These are phyloP conservation scores for Lacanobia wlatinum DNA, from an alignment of 2,888 invertebrate genomes.

Conservation along the genomic window DNA sequence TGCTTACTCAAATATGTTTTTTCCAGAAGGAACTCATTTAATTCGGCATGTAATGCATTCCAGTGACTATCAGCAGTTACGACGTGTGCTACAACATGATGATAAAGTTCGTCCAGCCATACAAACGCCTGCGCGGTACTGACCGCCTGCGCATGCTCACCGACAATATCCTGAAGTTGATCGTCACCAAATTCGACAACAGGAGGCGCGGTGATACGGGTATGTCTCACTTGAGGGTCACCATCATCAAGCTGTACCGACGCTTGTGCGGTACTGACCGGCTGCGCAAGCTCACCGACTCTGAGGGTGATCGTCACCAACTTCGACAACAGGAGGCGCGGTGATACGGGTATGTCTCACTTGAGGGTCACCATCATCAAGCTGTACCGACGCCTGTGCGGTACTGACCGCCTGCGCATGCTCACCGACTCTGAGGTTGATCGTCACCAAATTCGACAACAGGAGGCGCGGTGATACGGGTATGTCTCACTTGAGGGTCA, in stretches of 20 bases:
- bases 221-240: no score
- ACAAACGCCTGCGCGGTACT: background rate
- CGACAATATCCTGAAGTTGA: background rate
- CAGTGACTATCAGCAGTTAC: background rate
- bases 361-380: background rate
- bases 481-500: no score
- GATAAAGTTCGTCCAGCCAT: background rate
- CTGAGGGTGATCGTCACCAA: background rate
- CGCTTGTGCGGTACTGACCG: background rate
- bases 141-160: background rate
- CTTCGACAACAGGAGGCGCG: background rate
- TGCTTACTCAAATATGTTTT: no score
- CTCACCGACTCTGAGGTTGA: background rate
- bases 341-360: no score
- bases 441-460: background rate
- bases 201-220: background rate
- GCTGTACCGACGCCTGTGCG: background rate
- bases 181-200: background rate
- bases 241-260: background rate
- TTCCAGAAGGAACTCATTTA: no score
- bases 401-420: background rate
- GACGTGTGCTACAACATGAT: background rate
- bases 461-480: background rate
- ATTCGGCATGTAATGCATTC: background rate
- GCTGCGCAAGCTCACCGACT: background rate